Percentiles rank a stretch among this genome's conserved stretches.
phyloP scores from a whole-genome alignment of 2,888 invertebrate genomes.

The Chaetogeoica ovagalla region DNA sequence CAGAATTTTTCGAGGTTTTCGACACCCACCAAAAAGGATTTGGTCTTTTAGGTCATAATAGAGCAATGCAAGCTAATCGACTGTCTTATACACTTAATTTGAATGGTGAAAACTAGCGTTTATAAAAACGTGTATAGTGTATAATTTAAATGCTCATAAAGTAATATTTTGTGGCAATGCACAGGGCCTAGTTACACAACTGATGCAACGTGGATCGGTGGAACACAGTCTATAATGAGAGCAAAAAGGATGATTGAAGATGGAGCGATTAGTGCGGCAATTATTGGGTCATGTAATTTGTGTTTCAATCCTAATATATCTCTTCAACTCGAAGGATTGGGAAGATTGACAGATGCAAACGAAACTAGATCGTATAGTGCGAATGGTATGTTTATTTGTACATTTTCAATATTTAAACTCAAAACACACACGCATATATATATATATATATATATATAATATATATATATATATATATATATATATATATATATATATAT shows the following conservation, averaged over 20 bases:
- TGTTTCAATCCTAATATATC: constrained; percentile 67
- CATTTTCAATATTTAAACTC: not conserved
- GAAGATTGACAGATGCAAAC: constrained; percentile 56
- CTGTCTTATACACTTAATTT: constrained; percentile 67
- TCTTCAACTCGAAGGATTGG: constrained; percentile 67
- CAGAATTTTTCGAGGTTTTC: constrained; percentile 58
- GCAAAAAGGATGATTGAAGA: constrained; percentile 60
- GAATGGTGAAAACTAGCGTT: constrained; percentile 59
- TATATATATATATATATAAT: not conserved
- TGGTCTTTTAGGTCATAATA: constrained; percentile 68
- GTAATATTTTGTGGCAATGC: not conserved
- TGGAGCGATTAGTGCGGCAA: constrained; percentile 63
- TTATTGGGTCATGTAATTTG: constrained; percentile 65
- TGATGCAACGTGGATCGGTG: constrained; percentile 70
- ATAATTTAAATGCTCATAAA: not conserved
- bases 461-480: not conserved
- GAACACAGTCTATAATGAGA: constrained; percentile 66
- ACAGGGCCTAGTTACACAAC: constrained; percentile 65
- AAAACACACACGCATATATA: no score
- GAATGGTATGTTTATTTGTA: constrained; percentile 37
- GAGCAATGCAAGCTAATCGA: constrained; percentile 68
- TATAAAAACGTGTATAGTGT: not conserved
- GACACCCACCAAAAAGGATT: constrained; percentile 62
- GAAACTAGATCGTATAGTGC: constrained; percentile 38
- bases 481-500: no score